These are phyloP conservation scores for Vespertilio murinus DNA, from an alignment of 2,797 vertebrate species.

Conservation along the genomic window DNA sequence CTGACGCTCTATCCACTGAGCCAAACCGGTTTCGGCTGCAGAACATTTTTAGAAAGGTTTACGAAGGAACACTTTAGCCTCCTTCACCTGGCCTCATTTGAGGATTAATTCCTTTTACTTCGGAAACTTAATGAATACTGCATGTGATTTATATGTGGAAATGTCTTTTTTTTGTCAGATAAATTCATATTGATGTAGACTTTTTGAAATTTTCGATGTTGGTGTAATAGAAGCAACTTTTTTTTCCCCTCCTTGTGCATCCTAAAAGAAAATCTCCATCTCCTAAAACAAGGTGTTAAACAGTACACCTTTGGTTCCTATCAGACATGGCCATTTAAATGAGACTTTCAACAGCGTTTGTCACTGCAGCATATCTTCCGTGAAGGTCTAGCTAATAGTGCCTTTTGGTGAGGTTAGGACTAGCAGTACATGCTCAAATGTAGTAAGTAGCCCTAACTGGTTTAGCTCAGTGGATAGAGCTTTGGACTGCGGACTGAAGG, in stretches of 20 bases:
- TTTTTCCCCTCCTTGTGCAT: neutral
- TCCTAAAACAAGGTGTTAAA: slow-evolving; percentile 32
- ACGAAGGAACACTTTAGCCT: neutral
- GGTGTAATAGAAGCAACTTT: neutral
- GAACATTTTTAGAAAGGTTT: neutral
- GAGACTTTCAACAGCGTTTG: slow-evolving; percentile 4
- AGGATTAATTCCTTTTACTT: neutral
- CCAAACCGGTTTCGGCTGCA: too few relatives aligned
- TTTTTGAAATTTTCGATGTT: neutral
- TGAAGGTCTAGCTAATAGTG: slow-evolving; percentile 44
- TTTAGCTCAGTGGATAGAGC: too few relatives aligned
- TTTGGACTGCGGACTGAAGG: too few relatives aligned
- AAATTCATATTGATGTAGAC: neutral
- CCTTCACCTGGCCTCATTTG: neutral
- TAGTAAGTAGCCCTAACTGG: slow-evolving; percentile 5
- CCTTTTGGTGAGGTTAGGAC: neutral
- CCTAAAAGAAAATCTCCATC: slow-evolving; percentile 21
- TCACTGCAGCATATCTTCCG: slow-evolving; percentile 29
- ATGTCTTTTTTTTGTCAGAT: neutral
- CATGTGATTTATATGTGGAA: neutral
- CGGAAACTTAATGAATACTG: neutral
- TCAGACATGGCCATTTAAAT: neutral
- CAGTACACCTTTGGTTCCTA: slow-evolving; percentile 62
- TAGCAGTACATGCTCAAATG: slow-evolving; percentile 5
- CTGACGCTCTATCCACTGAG: too few relatives aligned